phyloP scores from a whole-genome alignment of 1,140 invertebrate species.

The Andrena cerasifolii region DNA sequence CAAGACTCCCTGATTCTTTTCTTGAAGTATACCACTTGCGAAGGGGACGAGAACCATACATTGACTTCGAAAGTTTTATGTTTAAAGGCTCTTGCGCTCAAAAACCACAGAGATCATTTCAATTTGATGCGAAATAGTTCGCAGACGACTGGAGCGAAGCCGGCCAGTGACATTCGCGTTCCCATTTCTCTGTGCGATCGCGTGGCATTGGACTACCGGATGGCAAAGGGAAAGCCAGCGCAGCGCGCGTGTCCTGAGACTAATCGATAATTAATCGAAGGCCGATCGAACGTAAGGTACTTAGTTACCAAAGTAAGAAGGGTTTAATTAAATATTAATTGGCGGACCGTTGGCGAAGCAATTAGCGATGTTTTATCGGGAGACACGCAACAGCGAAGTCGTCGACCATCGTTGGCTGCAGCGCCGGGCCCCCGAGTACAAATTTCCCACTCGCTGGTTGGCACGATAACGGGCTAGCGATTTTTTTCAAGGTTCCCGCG shows the following conservation, averaged over 20 bases:
- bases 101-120: no score
- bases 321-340: conserved; percentile 56
- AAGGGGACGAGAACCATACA: no score
- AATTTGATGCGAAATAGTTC: no score
- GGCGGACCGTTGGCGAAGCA: conserved; percentile 20
- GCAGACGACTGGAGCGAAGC: no score
- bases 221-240: conserved; percentile 2
- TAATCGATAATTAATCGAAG: conserved; percentile 58
- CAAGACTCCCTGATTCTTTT: no score
- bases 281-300: conserved; percentile 35
- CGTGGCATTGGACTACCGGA: no score
- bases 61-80: no score
- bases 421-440: not conserved
- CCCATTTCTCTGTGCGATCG: not conserved
- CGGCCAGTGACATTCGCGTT: no score
- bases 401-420: not conserved
- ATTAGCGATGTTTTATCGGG: conserved; percentile 51
- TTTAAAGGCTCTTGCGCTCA: no score
- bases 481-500: not conserved
- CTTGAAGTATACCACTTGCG: no score
- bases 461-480: not conserved
- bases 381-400: not conserved
- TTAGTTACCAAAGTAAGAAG: conserved; percentile 42
- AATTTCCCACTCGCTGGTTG: conserved; percentile 14
- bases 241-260: not conserved